Evolutionary conservation across 2,888 invertebrate genomes (phyloP).

Genomic region (Caenorhabditis sinica): DNA sequence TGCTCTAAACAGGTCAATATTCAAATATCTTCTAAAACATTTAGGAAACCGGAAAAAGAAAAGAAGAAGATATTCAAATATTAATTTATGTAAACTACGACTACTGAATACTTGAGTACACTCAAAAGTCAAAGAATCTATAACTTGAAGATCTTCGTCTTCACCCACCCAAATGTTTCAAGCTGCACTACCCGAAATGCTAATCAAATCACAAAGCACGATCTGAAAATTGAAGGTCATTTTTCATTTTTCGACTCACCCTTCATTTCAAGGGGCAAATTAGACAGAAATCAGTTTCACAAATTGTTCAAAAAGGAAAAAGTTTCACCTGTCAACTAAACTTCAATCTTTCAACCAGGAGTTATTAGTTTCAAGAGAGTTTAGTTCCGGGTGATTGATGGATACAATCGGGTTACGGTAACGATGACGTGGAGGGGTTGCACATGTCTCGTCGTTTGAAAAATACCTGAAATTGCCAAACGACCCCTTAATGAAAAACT

Average conservation of each 20-base stretch:
- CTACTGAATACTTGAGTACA: slow-evolving; percentile 25
- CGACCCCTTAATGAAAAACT: too few relatives aligned
- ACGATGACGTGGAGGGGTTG: not conserved
- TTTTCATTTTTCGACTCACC: too few relatives aligned
- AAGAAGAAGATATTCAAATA: slow-evolving; percentile 13
- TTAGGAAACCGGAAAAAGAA: slow-evolving; percentile 6
- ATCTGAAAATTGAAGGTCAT: not conserved
- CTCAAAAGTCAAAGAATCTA: not conserved
- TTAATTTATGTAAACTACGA: slow-evolving; percentile 35
- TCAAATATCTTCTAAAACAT: not conserved
- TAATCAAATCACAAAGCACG: not conserved
- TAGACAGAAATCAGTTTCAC: slow-evolving; percentile 29
- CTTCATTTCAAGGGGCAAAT: not conserved
- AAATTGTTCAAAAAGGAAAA: not conserved
- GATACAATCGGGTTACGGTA: not conserved
- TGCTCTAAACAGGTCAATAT: slow-evolving; percentile 9
- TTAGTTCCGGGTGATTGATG: slow-evolving; percentile 23
- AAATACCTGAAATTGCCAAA: too few relatives aligned
- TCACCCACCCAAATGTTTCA: too few relatives aligned
- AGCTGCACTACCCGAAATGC: not conserved
- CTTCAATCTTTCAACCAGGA: slow-evolving; percentile 16
- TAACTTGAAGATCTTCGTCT: slow-evolving; percentile 5
- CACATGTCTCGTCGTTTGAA: too few relatives aligned
- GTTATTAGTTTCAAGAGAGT: not conserved
- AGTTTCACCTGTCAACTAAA: slow-evolving; percentile 26